Evolutionary conservation across 2,888 invertebrate species (phyloP).

Genomic region (Blastobasis adustella): DNA sequence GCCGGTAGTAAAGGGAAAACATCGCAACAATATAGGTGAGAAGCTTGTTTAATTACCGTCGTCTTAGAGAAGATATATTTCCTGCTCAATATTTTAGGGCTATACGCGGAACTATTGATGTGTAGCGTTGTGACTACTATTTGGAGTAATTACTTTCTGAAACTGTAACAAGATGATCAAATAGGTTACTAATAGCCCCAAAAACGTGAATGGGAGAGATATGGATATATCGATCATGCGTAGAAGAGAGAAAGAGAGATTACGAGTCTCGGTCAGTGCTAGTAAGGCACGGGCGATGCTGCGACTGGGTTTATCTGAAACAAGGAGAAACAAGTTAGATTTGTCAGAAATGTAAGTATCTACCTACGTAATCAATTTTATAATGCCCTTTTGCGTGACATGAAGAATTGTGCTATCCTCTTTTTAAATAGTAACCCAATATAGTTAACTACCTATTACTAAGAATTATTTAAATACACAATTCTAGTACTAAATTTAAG

Average conservation of each 20-base stretch:
- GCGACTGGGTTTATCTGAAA: conserved; percentile 1
- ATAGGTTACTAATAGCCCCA: conserved; percentile 26
- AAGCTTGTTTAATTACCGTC: too few species aligned
- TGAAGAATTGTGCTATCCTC: neutral
- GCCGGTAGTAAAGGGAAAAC: too few species aligned
- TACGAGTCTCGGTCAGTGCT: conserved; percentile 21
- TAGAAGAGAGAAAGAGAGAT: conserved; percentile 27
- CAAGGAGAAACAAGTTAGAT: too few species aligned
- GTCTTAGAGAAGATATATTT: too few species aligned
- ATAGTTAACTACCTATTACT: too few species aligned
- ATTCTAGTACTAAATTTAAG: too few species aligned
- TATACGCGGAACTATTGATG: too few species aligned
- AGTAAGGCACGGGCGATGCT: neutral
- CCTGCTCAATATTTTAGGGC: too few species aligned
- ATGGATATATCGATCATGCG: conserved; percentile 28
- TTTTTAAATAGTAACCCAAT: neutral
- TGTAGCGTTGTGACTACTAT: too few species aligned
- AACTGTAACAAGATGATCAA: conserved; percentile 28
- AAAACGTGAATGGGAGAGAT: conserved; percentile 27
- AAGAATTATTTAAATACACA: too few species aligned
- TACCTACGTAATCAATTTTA: neutral
- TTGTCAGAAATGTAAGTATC: too few species aligned
- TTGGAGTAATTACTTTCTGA: conserved; percentile 1
- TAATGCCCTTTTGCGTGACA: neutral
- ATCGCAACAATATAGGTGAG: too few species aligned